Evolutionary conservation across 2,113 vertebrate species (phyloP), one percentile per base, ranked within the genome.

Genomic region (Recurvirostra avosetta): DNA sequence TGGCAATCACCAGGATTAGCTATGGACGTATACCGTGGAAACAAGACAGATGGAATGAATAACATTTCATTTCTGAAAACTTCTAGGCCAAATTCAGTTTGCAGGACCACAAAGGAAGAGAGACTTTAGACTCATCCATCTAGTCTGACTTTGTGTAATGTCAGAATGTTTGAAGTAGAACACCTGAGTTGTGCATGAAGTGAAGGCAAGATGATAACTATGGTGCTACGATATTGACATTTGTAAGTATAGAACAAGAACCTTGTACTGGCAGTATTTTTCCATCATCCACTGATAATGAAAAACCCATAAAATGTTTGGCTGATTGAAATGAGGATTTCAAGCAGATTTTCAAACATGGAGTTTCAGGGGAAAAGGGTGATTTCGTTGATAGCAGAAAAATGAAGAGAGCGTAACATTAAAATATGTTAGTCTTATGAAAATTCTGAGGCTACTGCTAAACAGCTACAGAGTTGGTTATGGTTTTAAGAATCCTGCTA

Each of bases 301-400:
- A 90, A 91, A 89, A 87, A 27, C 3, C 9, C 15, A 29, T 63
- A 87, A 76, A 84, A 82, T 75, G 11, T 92, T 97, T 92, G 38
- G n/a, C n/a, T 94, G 88, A 52, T 25, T 88, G 81, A 86, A 87
- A 82, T 81, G 38, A 96, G 49, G 86, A 58, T 82, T 91, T 92
- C 71, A 56, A 88, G 49, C 23, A 93, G 81, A 82, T 23, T 86
- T 81, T 94, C 50, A 55, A 91, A 77, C 25, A 25, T 18, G 14
- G 20, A 61, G 12, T 88, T 92, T 86, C 49, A 86, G 45, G 17
- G 11, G 40, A 65, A 86, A 49, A 82, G 6, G 3, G 3, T 2
- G 9, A 58, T 59, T 58, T 66, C 49, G 50, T 36, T 85, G 32
- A 49, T 18, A 92, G 40, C 19, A 95, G 29, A 75, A 82, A 75